phyloP scores from a whole-genome alignment of 2,888 invertebrate genomes.

The Thecophora atra region DNA sequence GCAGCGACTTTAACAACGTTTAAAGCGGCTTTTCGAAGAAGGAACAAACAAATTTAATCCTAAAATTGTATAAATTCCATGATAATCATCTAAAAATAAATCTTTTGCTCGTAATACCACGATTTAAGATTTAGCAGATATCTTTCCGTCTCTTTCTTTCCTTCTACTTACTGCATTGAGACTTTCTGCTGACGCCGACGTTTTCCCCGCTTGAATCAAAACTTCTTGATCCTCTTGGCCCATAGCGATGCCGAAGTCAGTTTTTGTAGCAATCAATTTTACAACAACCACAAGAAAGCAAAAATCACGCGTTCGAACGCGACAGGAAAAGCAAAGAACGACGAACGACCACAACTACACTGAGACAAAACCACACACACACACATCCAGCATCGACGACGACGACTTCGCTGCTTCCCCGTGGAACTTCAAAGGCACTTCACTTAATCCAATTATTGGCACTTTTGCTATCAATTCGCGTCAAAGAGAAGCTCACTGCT shows the following conservation, averaged over 20 bases:
- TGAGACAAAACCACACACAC: not conserved
- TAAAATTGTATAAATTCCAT: not conserved
- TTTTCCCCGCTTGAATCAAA: slow-evolving; percentile 53
- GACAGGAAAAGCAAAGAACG: not conserved
- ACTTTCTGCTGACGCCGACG: slow-evolving; percentile 54
- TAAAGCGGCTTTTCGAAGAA: too few relatives aligned
- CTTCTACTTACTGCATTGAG: slow-evolving; percentile 54
- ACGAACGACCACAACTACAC: not conserved
- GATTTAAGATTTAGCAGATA: too few relatives aligned
- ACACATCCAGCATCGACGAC: not conserved
- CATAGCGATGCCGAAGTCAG: slow-evolving; percentile 50
- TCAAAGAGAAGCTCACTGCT: not conserved
- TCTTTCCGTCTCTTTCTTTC: not conserved
- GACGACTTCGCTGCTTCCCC: not conserved
- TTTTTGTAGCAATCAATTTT: not conserved
- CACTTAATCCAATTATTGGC: slow-evolving; percentile 42
- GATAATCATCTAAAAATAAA: not conserved
- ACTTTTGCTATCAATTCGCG: slow-evolving; percentile 39
- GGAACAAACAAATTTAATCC: too few relatives aligned
- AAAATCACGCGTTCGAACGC: not conserved
- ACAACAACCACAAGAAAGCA: not conserved
- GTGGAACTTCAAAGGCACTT: slow-evolving; percentile 14
- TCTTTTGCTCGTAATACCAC: not conserved
- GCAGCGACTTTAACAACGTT: too few relatives aligned
- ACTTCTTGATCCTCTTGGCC: slow-evolving; percentile 63